A percentile compares a stretch with the other conserved stretches of the same genome.
phyloP scores from a whole-genome alignment of 2,113 vertebrate species.

The Dendropsophus ebraccatus region DNA sequence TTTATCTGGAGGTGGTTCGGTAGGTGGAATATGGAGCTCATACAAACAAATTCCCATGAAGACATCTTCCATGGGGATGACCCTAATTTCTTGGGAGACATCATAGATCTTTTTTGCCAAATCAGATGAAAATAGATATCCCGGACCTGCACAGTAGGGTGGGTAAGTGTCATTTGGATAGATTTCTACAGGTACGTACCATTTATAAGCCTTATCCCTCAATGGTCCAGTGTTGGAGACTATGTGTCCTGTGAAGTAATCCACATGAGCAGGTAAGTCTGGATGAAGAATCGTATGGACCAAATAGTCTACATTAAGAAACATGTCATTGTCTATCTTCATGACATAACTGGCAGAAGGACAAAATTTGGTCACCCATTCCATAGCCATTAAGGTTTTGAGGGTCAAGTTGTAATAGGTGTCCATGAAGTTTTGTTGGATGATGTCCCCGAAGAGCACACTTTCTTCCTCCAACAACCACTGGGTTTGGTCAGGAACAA shows the following conservation, averaged over 20 bases:
- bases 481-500: neutral
- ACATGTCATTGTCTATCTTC: constrained; percentile 58
- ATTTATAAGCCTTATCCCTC: neutral
- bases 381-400: constrained; percentile 56
- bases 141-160: constrained; percentile 61
- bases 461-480: constrained; percentile 37
- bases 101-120: constrained; percentile 57
- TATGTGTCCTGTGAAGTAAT: constrained; percentile 57
- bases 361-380: constrained; percentile 54
- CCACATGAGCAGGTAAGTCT: constrained; percentile 14
- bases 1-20: neutral
- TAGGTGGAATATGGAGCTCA: neutral
- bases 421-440: constrained; percentile 62
- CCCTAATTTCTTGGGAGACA: neutral
- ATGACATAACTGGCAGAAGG: constrained; percentile 40
- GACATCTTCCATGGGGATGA: constrained; percentile 59
- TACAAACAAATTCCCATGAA: constrained; percentile 58
- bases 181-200: constrained; percentile 50
- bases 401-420: constrained; percentile 57
- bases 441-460: neutral
- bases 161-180: constrained; percentile 40
- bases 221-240: neutral
- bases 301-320: constrained; percentile 57
- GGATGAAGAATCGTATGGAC: constrained; percentile 49
- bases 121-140: constrained; percentile 53